Conservation (phyloP, 2,113 vertebrate species). For the Scomber scombrus region DNA sequence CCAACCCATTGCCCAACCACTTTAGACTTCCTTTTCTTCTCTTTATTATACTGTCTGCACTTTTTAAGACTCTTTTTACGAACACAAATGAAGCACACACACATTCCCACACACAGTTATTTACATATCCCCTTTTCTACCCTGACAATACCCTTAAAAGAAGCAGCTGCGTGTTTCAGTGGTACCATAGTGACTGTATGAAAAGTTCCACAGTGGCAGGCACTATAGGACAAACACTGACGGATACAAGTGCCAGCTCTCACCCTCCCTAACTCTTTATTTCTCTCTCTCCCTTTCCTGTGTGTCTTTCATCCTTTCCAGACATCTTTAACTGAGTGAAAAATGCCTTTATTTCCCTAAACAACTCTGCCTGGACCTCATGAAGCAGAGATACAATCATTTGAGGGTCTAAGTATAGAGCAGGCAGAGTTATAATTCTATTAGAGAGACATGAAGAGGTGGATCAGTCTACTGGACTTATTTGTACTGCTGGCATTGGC, state of each 20-base stretch:
- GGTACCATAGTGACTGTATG: conserved; percentile 45
- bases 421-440: conserved; percentile 28
- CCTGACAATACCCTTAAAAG: neutral
- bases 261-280: conserved; percentile 6
- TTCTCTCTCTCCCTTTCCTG: neutral
- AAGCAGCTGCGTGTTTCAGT: conserved; percentile 30
- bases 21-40: neutral
- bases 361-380: conserved; percentile 35
- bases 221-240: conserved; percentile 8
- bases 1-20: neutral
- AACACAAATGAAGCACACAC: neutral
- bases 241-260: conserved; percentile 10
- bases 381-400: conserved; percentile 33
- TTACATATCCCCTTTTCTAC: neutral
- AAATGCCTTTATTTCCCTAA: conserved; percentile 37
- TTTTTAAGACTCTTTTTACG: conserved; percentile 19
- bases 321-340: conserved; percentile 31
- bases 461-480: conserved; percentile 27
- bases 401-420: conserved; percentile 35
- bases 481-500: conserved; percentile 12
- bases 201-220: conserved; percentile 27
- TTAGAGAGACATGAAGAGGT: conserved; percentile 15
- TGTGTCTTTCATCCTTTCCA: conserved; percentile 30
- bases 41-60: neutral
- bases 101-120: conserved; percentile 31